phyloP scores from a whole-genome alignment of 2,113 vertebrate species.

The Caranx melampygus region DNA sequence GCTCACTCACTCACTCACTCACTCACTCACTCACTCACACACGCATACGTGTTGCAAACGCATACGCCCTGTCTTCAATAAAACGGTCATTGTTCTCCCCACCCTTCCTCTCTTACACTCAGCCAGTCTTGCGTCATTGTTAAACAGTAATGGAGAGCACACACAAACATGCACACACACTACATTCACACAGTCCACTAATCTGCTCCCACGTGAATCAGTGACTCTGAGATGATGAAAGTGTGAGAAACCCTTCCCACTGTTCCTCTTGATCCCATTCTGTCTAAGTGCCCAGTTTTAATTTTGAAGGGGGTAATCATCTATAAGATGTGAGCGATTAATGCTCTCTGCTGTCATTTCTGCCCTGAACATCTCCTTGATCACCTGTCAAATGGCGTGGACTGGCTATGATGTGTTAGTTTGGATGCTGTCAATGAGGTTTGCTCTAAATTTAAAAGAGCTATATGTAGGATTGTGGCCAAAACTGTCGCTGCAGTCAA shows the following conservation, averaged over 20 bases:
- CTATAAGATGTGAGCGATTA: background rate
- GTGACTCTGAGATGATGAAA: conserved; percentile 66
- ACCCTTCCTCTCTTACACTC: background rate
- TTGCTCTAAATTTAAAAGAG: background rate
- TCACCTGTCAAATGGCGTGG: background rate
- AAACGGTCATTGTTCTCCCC: conserved; percentile 29
- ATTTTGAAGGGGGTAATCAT: background rate
- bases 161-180: conserved; percentile 11
- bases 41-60: no score
- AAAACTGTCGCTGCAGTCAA: no score
- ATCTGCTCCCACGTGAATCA: conserved; percentile 50
- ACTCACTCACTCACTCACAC: background rate
- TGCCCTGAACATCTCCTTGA: background rate
- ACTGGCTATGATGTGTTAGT: background rate
- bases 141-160: background rate
- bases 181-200: conserved; percentile 29
- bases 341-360: background rate
- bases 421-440: background rate
- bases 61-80: conserved; percentile 1
- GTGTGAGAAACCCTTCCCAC: conserved; percentile 47
- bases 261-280: conserved; percentile 22
- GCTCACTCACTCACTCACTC: background rate
- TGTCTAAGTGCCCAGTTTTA: conserved; percentile 24
- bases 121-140: conserved; percentile 1
- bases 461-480: no score